Evolutionary conservation across 2,888 invertebrate genomes (phyloP), one percentile per base, ranked within the genome.

Genomic region (Sinopyrophorus schimmeli): DNA sequence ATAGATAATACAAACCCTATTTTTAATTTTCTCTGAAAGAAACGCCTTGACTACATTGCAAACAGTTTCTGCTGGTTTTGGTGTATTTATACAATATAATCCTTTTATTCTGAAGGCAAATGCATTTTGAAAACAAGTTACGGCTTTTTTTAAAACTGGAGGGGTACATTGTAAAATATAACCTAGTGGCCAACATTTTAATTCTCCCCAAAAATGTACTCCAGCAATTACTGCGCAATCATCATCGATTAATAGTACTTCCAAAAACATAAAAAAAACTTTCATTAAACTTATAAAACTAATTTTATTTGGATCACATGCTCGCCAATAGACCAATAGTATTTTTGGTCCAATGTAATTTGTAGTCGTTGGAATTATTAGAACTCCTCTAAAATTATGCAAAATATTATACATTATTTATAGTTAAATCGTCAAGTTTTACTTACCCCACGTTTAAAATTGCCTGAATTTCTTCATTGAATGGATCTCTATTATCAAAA

Each of bases 61-160:
- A 4, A 38, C 1, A 1, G 26, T 41, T 28, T 47, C 26, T 15
- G 41, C 20, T 20, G 23, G 14, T 2, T 17, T 20, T 9, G 47
- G 41, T 11, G 32, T n/a, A 11, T 47, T 47, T 20, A 32, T 27
- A 16, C 23, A 47, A 26, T 84, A 80, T 34, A 76, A 69, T 5
- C 76, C 77, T 54, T 78, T 79, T 1, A 79, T 72, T 10, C 83
- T 74, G 16, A 82, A 64, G 0, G 85, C 83, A 38, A 81, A 66
- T 0, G 77, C 81, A 51, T 82, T 80, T 15, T 37, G 28, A 15
- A 46, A 3, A 16, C 37, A 46, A 2, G 9, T 15, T 1, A 21
- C n/a, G 1, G 9, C 23, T 11, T 82, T 83, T 59, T 80, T 82
- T 6, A 80, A 77, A 20, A 81, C 58, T 0, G 77, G 67, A 2